Evolutionary conservation across 2,888 invertebrate species (phyloP).

Genomic region (Pteria penguin): DNA sequence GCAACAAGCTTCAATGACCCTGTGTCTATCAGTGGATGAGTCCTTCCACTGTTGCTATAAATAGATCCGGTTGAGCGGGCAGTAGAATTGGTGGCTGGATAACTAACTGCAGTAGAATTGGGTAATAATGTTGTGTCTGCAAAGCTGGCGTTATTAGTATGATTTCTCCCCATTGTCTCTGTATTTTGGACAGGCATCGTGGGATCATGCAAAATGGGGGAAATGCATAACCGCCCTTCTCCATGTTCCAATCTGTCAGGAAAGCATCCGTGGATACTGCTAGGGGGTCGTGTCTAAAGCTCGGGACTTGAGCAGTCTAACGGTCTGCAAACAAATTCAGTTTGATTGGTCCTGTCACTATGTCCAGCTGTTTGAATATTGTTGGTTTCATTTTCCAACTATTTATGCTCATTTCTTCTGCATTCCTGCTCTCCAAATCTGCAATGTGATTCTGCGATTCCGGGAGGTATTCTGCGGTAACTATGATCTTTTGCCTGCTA

Average conservation of each 20-base stretch:
- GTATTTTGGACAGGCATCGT: background rate
- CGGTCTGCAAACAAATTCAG: background rate
- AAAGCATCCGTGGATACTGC: slow-evolving; percentile 6
- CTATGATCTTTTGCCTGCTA: background rate
- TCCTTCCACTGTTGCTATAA: background rate
- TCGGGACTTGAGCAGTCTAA: background rate
- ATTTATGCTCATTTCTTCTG: slow-evolving; percentile 8
- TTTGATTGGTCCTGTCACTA: background rate
- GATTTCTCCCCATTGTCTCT: background rate
- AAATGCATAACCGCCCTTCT: background rate
- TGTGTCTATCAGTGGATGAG: background rate
- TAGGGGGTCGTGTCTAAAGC: background rate
- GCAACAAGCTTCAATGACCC: background rate
- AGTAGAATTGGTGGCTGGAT: background rate
- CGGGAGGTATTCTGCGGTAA: slow-evolving; percentile 20
- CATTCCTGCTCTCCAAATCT: slow-evolving; percentile 14
- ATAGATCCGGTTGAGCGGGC: background rate
- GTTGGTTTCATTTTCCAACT: slow-evolving; percentile 1
- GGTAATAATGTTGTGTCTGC: slow-evolving; percentile 5
- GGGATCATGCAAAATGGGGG: slow-evolving; percentile 4
- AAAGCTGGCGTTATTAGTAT: background rate
- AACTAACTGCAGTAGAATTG: background rate
- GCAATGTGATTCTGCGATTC: slow-evolving; percentile 14
- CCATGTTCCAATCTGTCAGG: background rate
- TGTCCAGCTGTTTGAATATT: background rate